Evolutionary conservation across 2,113 vertebrate genomes (phyloP), one percentile per base, ranked within the genome.

Genomic region (Phrynosoma blainvillii): DNA sequence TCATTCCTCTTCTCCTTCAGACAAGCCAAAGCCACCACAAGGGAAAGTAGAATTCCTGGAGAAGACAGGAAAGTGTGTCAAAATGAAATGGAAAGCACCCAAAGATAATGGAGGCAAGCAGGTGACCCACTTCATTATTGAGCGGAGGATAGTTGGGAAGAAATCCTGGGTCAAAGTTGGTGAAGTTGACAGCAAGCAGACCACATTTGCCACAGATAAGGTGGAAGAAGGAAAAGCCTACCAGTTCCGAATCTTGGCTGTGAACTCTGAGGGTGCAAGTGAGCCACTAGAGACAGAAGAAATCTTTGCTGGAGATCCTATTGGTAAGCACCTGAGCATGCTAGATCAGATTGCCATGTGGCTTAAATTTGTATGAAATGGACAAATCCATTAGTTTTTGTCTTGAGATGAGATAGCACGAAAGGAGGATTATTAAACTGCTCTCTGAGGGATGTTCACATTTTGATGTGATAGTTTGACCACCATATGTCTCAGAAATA

Each of bases 1-100:
- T 14, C 66, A 14, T 36, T 75, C 32, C 80, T 11, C 56, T 80
- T 71, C 68, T 76, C 78, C 75, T 90, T 11, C 27, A 97, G 96
- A 97, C 70, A 90, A 70, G 65, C 96, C 94, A n/a, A 97, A 97
- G 89, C 92, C 94, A 47, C 96, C 94, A 1, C 94, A 96, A 75
- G 95, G 96, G n/a, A 91, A 87, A 85, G 93, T 93, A 54, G 95
- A 98, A 82, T 96, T 97, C 18, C 92, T 95, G 30, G 95, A 97
- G 89, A 93, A 47, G 11, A 95, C 89, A 0, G 86, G 88, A 16
- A 95, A 90, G 79, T 93, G 90, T 74, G 94, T 96, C 87, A 95
- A 94, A 93, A 95, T 96, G 91, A 95, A 95, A 89, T 96, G 95
- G 96, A 97, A 97, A 91, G 93, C 95, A 21, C 95, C 93, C 0